Conservation (phyloP, 37 sponge, comb jelly and placozoan species). For the Ianthella basta region DNA sequence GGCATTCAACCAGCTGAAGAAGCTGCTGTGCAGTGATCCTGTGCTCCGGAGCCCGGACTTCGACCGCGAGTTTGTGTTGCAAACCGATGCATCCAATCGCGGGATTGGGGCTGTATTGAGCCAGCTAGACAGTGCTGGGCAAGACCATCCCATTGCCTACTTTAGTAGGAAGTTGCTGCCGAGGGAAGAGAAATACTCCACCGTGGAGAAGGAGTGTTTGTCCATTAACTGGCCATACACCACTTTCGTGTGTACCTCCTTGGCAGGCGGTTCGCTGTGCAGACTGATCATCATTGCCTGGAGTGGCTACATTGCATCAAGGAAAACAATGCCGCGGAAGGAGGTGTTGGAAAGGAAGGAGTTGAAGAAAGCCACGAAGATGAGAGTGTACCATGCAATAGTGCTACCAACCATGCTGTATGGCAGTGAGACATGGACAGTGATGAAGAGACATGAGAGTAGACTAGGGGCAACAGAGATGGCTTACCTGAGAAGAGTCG, state of each 20-base stretch:
- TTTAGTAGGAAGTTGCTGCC: conserved; percentile 44
- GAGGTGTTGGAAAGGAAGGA: no score
- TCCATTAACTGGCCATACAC: conserved; percentile 30
- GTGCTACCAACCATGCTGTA: no score
- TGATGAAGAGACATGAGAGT: no score
- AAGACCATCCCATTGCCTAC: conserved; percentile 53
- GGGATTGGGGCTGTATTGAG: conserved; percentile 63
- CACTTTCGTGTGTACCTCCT: conserved; percentile 52
- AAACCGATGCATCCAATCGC: conserved; percentile 57
- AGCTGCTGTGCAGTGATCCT: conserved; percentile 9
- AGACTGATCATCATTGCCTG: conserved; percentile 57
- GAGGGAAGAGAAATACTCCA: conserved; percentile 50
- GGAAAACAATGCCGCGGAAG: conserved; percentile 35
- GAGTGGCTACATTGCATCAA: conserved; percentile 40
- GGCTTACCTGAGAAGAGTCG: no score
- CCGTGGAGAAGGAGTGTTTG: conserved; percentile 58
- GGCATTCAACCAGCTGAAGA: no score
- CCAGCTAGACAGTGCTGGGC: conserved; percentile 33
- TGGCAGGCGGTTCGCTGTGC: conserved; percentile 35
- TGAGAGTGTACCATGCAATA: no score
- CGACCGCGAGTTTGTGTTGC: conserved; percentile 29
- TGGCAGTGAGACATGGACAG: no score
- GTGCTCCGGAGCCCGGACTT: conserved; percentile 55
- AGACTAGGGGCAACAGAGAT: no score
- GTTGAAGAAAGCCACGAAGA: no score